phyloP scores from a whole-genome alignment of 2,113 vertebrate genomes.

The Trachemys scripta region DNA sequence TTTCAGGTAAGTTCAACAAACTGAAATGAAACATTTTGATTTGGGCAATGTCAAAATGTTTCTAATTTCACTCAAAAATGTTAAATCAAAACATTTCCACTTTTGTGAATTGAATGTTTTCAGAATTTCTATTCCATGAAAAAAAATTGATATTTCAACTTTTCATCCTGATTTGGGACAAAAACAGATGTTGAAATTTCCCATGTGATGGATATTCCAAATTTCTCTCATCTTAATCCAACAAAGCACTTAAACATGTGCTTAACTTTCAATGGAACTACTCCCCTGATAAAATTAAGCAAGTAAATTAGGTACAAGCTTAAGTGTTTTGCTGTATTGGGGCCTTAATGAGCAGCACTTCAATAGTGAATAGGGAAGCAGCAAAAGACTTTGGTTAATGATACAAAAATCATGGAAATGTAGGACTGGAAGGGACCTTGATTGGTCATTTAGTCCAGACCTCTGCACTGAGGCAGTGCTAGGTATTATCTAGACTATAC shows the following conservation, averaged over 20 bases:
- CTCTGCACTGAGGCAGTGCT: too few species aligned
- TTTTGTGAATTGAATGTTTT: not conserved
- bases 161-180: not conserved
- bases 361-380: not conserved
- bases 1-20: not conserved
- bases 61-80: not conserved
- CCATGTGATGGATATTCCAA: not conserved
- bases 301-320: not conserved
- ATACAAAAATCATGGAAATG: not conserved
- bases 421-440: too few species aligned
- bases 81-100: not conserved
- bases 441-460: too few species aligned
- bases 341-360: not conserved
- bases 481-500: too few species aligned
- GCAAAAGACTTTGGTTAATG: not conserved
- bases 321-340: not conserved
- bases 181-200: not conserved
- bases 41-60: not conserved
- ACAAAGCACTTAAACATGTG: not conserved
- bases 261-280: not conserved
- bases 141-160: not conserved
- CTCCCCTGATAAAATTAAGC: not conserved
- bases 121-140: not conserved
- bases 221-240: not conserved
- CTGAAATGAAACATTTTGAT: not conserved